Evolutionary conservation across 2,113 vertebrate species (phyloP).

Genomic region (Noctilio leporinus): DNA sequence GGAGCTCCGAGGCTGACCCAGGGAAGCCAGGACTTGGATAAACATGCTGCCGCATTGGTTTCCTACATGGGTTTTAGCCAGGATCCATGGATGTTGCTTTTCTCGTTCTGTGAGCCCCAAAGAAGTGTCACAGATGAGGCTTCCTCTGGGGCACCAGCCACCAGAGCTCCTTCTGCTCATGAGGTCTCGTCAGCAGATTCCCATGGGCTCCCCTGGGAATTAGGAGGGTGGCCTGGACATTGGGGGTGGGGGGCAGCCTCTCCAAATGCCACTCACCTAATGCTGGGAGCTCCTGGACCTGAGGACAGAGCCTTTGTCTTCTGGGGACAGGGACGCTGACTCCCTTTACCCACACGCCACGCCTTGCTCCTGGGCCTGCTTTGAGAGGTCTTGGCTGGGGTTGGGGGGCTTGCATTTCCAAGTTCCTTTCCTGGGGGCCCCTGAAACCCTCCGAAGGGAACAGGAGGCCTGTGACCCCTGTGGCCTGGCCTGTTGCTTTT

Average conservation of each 20-base stretch:
- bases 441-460: too few relatives aligned
- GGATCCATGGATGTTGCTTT: background rate
- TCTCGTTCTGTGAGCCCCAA: background rate
- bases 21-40: background rate
- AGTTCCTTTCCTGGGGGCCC: background rate
- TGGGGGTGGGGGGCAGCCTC: background rate
- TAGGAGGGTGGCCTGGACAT: background rate
- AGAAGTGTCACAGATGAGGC: background rate
- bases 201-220: background rate
- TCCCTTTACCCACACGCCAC: background rate
- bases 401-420: background rate
- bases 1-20: background rate
- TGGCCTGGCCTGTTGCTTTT: background rate
- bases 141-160: background rate
- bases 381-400: background rate
- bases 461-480: background rate
- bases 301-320: background rate
- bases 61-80: background rate
- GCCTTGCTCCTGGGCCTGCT: fast-evolving
- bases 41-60: background rate
- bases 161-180: background rate
- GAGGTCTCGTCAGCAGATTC: background rate
- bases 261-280: fast-evolving
- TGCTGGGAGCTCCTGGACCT: fast-evolving
- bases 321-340: background rate